Base-by-base conservation (phyloP, 2,797 vertebrate species). In the Bucorvus abyssinicus region DNA sequence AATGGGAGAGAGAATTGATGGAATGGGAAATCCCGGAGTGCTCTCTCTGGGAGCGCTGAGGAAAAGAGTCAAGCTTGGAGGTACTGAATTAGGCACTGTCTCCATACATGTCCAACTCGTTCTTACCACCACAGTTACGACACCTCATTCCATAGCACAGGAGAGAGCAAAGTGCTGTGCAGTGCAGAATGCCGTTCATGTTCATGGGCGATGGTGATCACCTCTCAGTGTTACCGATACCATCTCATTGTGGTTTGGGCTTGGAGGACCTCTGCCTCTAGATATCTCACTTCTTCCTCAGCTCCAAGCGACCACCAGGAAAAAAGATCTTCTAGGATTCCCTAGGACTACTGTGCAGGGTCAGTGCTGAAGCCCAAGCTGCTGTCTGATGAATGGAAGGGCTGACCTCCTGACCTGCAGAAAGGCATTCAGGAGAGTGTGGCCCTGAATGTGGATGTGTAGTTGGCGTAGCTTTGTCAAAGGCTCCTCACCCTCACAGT, bases 91-190 rank as follows among this genome's bases (percentile, higher is more conserved):
- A 49, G 38, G 45, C 21, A 34, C 7, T 56, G 56, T 14, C 50
- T 27, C 32, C 9, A 3, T 20, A 42, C 20, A 29, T 12, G 20
- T 27, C 67, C 3, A 16, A 9, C 7, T 34, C 0, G 0, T 21
- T 42, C 71, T 34, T 60, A 50, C 13, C 38, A 29, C 12, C 23
- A 49, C 24, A 26, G 52, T 0, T 36, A 27, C 34, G 30, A 18
- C 11, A 38, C 2, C 20, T 80, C 0, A 0, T 19, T 47, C 29
- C 24, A 19, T n/a, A 16, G 45, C 49, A 26, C 0, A 1, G 38
- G 27, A 47, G 40, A 69, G 45, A 83, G 18, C 27, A 14, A 38
- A n/a, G 15, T 8, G 8, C 23, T 1, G 1, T 2, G 23, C 10
- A 9, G 8, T 6, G 26, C 1, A 29, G 49, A 67, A 63, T 9